phyloP scores from a whole-genome alignment of 2,888 invertebrate genomes.

The Thera obeliscata region DNA sequence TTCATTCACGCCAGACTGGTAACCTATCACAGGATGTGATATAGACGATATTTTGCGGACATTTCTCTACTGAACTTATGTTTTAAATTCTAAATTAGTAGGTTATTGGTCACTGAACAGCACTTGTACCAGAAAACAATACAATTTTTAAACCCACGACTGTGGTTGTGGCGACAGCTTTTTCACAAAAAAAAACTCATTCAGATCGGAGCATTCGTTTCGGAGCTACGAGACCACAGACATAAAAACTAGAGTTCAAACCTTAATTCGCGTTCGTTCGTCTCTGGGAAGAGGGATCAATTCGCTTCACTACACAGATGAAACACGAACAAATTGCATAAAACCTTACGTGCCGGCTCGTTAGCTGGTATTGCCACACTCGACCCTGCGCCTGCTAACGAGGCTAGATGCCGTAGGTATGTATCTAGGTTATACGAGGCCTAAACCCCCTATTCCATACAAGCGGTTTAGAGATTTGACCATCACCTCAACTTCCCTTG shows the following conservation, averaged over 20 bases:
- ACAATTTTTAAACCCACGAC: no score
- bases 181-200: no score
- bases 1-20: slow-evolving; percentile 6
- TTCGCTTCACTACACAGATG: background rate
- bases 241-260: background rate
- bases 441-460: background rate
- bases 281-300: no score
- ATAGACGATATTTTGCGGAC: slow-evolving; percentile 9
- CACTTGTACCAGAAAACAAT: no score
- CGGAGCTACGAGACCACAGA: background rate
- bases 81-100: background rate
- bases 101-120: background rate
- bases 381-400: slow-evolving; percentile 1
- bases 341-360: background rate
- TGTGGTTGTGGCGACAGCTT: no score
- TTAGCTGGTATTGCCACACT: background rate
- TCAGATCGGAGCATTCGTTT: no score
- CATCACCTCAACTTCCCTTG: no score
- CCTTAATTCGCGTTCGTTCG: background rate
- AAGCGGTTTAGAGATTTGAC: background rate
- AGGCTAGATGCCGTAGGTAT: background rate
- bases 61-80: background rate
- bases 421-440: background rate
- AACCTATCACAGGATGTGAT: slow-evolving; percentile 23
- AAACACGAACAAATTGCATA: slow-evolving; percentile 4